These are phyloP conservation scores for Mareca penelope DNA, from an alignment of 2,797 vertebrate species.

Conservation along the genomic window DNA sequence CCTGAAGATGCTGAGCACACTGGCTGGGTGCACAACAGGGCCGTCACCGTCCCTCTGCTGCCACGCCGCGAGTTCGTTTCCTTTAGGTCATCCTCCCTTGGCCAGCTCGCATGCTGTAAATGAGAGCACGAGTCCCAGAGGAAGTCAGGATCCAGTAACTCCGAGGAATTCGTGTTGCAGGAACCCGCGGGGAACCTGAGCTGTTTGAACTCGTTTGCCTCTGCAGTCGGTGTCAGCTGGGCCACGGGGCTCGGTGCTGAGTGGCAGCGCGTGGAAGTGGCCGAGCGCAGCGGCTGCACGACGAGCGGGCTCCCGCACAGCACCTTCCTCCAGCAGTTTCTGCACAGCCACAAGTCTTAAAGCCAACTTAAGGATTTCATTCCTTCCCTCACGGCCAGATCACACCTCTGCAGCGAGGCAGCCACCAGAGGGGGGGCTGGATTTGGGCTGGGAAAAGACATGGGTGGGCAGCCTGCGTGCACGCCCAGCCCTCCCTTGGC, in stretches of 20 bases:
- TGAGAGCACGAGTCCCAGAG: neutral
- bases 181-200: neutral
- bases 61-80: neutral
- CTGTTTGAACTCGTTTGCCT: neutral
- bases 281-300: neutral
- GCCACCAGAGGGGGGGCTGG: neutral
- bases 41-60: neutral
- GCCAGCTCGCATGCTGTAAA: neutral
- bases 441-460: neutral
- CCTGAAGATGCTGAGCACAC: neutral
- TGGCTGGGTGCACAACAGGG: accelerated
- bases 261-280: accelerated
- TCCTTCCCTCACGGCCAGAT: neutral
- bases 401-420: accelerated
- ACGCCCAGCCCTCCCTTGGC: accelerated
- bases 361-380: neutral
- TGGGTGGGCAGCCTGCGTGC: neutral
- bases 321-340: neutral
- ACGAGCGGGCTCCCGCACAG: neutral
- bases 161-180: neutral
- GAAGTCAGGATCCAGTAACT: neutral
- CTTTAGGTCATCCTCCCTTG: neutral
- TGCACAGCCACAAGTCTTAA: neutral
- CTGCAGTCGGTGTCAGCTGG: neutral
- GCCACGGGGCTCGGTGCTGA: neutral